These are phyloP conservation scores for Orthonychiurus folsomi DNA, from an alignment of 2,888 invertebrate species.

Conservation along the genomic window DNA sequence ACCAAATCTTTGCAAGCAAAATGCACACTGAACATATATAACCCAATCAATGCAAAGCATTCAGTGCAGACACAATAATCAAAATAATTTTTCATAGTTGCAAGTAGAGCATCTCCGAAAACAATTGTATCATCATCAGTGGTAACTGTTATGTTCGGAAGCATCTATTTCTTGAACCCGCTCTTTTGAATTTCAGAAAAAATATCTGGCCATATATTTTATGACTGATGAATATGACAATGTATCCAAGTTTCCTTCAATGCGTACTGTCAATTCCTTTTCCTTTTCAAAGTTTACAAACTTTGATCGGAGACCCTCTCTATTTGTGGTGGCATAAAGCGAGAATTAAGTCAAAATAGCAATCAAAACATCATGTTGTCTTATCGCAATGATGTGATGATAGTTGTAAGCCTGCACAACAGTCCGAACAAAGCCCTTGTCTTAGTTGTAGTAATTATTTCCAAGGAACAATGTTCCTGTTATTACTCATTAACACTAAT, in stretches of 20 bases:
- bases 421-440: conserved; percentile 21
- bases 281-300: conserved; percentile 22
- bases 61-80: conserved; percentile 10
- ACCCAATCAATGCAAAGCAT: too few relatives aligned
- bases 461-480: too few relatives aligned
- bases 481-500: too few relatives aligned
- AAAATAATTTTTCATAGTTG: conserved; percentile 24
- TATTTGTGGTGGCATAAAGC: conserved; percentile 10
- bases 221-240: not conserved
- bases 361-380: conserved; percentile 25
- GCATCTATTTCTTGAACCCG: conserved; percentile 14
- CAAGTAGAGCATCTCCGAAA: conserved; percentile 23
- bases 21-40: too few relatives aligned
- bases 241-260: not conserved
- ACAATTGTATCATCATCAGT: conserved; percentile 20
- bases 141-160: conserved; percentile 25
- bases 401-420: conserved; percentile 18
- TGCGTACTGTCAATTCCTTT: not conserved
- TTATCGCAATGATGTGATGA: conserved; percentile 20
- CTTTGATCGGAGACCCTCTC: conserved; percentile 17
- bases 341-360: conserved; percentile 19
- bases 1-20: too few relatives aligned
- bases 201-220: not conserved
- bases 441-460: too few relatives aligned
- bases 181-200: not conserved